Evolutionary conservation across 2,113 vertebrate genomes (phyloP).

Genomic region (Nesospiza acunhae): DNA sequence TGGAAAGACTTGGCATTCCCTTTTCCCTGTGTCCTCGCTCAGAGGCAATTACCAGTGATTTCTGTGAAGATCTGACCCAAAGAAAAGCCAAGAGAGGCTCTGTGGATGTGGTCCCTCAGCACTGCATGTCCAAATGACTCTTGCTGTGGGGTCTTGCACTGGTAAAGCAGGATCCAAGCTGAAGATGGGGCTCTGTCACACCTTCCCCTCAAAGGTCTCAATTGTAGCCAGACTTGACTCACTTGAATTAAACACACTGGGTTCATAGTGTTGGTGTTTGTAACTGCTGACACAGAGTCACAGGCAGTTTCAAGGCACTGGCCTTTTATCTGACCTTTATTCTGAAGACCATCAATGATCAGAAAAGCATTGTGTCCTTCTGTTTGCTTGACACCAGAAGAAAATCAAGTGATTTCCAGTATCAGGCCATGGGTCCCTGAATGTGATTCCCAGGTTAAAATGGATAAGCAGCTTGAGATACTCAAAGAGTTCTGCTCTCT

Average conservation of each 20-base stretch:
- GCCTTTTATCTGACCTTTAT: background rate
- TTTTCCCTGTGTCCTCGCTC: background rate
- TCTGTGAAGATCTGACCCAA: background rate
- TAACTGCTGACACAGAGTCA: background rate
- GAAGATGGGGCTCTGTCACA: background rate
- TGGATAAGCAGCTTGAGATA: background rate
- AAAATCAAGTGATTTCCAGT: background rate
- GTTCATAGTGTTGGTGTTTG: background rate
- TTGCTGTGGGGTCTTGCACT: background rate
- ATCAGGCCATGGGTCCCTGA: background rate
- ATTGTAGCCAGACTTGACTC: fast-evolving
- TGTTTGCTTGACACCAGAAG: background rate
- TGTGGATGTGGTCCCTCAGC: background rate
- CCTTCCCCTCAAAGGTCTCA: background rate
- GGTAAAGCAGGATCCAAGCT: background rate
- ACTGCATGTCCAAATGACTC: background rate
- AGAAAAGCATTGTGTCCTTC: background rate
- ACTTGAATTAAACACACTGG: background rate
- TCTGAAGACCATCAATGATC: background rate
- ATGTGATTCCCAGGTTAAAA: background rate
- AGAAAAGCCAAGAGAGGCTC: background rate
- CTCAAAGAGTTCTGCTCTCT: background rate
- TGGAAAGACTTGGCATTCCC: background rate
- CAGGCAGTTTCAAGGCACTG: background rate
- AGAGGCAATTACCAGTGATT: background rate